These are phyloP conservation scores for Philaethria dido DNA, from an alignment of 2,888 invertebrate species.

Conservation along the genomic window DNA sequence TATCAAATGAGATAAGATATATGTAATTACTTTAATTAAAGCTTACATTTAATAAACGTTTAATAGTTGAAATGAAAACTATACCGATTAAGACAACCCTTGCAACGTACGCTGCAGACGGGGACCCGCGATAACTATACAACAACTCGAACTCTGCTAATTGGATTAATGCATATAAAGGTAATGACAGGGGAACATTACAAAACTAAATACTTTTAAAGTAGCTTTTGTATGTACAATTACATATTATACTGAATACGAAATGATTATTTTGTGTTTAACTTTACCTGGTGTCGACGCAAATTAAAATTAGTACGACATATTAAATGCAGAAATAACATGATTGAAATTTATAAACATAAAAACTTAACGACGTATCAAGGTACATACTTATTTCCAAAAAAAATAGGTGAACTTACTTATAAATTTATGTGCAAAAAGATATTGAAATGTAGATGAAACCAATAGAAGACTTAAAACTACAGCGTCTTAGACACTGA, in stretches of 20 bases:
- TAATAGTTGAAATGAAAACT: not conserved
- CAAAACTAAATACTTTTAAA: slow-evolving; percentile 43
- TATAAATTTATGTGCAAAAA: too few relatives aligned
- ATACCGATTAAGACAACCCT: slow-evolving; percentile 18
- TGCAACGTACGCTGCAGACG: slow-evolving; percentile 14
- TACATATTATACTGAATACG: not conserved
- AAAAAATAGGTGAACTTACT: too few relatives aligned
- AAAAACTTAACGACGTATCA: too few relatives aligned
- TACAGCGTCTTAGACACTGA: too few relatives aligned
- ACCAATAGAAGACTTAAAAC: too few relatives aligned
- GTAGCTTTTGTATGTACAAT: not conserved
- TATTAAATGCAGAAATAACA: too few relatives aligned
- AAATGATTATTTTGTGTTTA: not conserved
- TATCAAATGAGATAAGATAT: not conserved
- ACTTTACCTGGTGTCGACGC: not conserved
- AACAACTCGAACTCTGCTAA: slow-evolving; percentile 48
- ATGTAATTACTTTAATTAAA: slow-evolving; percentile 11
- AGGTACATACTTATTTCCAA: too few relatives aligned
- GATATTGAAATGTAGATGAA: too few relatives aligned
- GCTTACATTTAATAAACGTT: not conserved
- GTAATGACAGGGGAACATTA: slow-evolving; percentile 46
- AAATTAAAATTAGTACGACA: not conserved
- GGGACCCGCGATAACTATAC: slow-evolving; percentile 1
- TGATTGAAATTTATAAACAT: not conserved
- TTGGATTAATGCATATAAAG: slow-evolving; percentile 54